Evolutionary conservation across 1,140 invertebrate species (phyloP), one percentile per base, ranked within the genome.

Genomic region (Rhagoletis zephyria): DNA sequence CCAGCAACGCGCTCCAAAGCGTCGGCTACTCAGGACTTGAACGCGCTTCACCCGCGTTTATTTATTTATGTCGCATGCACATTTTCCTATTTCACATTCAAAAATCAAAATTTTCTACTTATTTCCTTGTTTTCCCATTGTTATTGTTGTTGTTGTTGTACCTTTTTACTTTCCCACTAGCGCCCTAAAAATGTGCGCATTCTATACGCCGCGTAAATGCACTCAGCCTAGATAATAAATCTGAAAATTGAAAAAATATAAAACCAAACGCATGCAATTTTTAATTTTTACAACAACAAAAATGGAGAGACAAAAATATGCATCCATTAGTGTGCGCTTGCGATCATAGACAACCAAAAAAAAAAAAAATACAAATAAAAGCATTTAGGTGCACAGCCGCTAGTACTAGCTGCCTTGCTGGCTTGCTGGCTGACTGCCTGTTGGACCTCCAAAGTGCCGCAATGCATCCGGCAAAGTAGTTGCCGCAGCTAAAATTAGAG

Each of bases 241-340:
- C 59, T 81, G 48, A 56, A 81, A 81, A 81, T 51, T 56, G 16
- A 81, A 81, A 81, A 81, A 56, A n/a, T 42, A 61, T 45, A 85
- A 85, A 85, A 63, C 59, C 51, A 16, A 64, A 60, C 51, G 51
- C 14, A 63, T 86, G 60, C 56, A 86, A 86, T 86, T 86, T 63
- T 64, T 48, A 61, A 86, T 64, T 86, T 86, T 64, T 48, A 61
- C 61, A 86, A 86, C 19, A 48, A 86, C 59, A 81, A 74, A 40
- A 10, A 12, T 40, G 42, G 1, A 3, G 67, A 42, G 12, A 30
- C 30, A 30, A 30, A 51, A 77, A 77, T 77, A 77, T 45, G 30
- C 12, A 64, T 86, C 85, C 85, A 86, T 86, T 86, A 86, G 85
- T 48, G 30, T 42, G 59, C 85, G 30, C 10, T n/a, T 16, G 74